Base-by-base conservation (phyloP, 1,140 invertebrate genomes). In the Telenomus remus region DNA sequence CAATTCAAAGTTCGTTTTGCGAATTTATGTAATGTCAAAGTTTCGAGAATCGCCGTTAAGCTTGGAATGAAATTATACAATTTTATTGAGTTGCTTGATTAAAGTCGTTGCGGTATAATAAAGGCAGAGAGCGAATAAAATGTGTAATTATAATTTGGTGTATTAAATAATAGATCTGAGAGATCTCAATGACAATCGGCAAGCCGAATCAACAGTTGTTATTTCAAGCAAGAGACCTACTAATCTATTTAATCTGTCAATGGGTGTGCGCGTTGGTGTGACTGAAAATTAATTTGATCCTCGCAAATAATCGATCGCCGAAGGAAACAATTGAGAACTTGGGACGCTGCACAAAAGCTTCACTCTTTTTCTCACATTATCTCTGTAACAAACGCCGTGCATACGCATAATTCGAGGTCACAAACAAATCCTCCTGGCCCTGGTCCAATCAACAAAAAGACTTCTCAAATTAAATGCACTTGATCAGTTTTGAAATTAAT, bases 201-300 rank as follows among this genome's bases (percentile, higher is more conserved):
- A 46, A 71, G 68, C 76, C 76, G 49, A 68, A 71, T 61, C 57
- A 66, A 48, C 39, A 77, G 51, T 83, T 72, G 78, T 84, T 82
- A 84, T 84, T 84, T 81, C 74, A 70, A 80, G 78, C 79, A 79
- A 75, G 37, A 68, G 80, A 83, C 79, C 81, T 82, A 85, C 81
- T 84, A 78, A 84, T 84, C 80, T 50, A 82, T 84, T 83, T 83
- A 64, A 61, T 80, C 60, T 6, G 19, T 68, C 42, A 55, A 73
- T 73, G 64, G n/a, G 49, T 51, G 54, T 55, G 10, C 63, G 27
- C 19, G 27, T 12, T 14, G 12, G 9, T 15, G 15, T 48, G 13
- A 12, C 34, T 43, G 56, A 54, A 49, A 53, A 61, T 63, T 27
- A 4, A 39, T 68, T 66, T 71, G 49, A 64, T 57, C 61, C 42